Evolutionary conservation across 2,888 invertebrate species (phyloP), one percentile per base, ranked within the genome.

Genomic region (Cartodere bifasciata): DNA sequence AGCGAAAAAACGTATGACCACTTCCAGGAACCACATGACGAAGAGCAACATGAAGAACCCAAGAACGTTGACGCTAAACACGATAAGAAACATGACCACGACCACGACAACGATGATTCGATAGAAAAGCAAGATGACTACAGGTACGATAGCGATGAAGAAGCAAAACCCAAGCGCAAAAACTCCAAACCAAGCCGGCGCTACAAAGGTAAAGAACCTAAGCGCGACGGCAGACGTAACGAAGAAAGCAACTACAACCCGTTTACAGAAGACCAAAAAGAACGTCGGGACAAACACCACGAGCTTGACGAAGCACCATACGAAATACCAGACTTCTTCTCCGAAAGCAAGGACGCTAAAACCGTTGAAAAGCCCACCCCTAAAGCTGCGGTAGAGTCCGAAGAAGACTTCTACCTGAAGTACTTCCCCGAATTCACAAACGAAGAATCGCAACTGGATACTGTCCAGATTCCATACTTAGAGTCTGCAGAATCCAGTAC

Each of bases 1-100:
- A 72, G 69, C 35, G 72, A 75, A 56, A 67, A 65, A 38, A 73
- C 72, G 46, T 74, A 67, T 45, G 65, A 71, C 35, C 71, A 70
- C 39, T 67, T 70, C 28, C 67, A 70, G 40, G 65, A 68, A 44
- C 65, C 69, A 6, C 65, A 65, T 35, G 63, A 64, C 37, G 60
- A 64, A 24, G 42, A 31, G 7, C 41, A 64, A 43, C 44, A 53
- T 15, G 59, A 59, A 23, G 49, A 55, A 38, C 52, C 60, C 2
- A 48, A 53, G 37, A 38, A 43, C 6, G 39, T 37, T 13, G 30
- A 54, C 36, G 50, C 59, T 2, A 47, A 51, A 38, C 37, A 44
- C 4, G 40, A 37, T 13, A 28, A 36, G 1, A 28, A 37, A 28
- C 32, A 26, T n/a, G 20, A 13, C 13, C n/a, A 39, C n/a, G n/a